Conservation (phyloP, 2,113 vertebrate species). For the Python bivittatus region DNA sequence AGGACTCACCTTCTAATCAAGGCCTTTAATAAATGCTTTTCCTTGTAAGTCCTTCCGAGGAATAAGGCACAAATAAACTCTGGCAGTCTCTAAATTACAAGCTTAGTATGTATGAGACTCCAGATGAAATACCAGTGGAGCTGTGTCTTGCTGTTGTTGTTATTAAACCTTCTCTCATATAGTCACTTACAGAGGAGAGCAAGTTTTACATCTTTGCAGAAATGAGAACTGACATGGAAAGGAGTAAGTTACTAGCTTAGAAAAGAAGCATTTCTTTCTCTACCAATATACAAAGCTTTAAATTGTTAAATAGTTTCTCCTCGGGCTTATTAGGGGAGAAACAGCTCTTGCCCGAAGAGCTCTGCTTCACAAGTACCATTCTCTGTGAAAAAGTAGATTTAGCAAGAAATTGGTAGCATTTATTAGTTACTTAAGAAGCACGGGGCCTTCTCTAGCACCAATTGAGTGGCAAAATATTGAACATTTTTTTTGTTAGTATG, state of each 20-base stretch:
- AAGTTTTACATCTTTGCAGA: slow-evolving; percentile 57
- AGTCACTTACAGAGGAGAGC: slow-evolving; percentile 42
- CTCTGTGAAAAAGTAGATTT: slow-evolving; percentile 7
- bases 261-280: slow-evolving; percentile 13
- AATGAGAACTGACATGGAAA: slow-evolving; percentile 43
- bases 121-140: slow-evolving; percentile 44
- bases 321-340: slow-evolving; percentile 7
- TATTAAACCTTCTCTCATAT: slow-evolving; percentile 38
- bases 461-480: slow-evolving; percentile 34
- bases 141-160: slow-evolving; percentile 46
- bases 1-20: background rate
- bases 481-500: background rate
- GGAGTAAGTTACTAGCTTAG: slow-evolving; percentile 41
- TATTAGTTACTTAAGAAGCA: slow-evolving; percentile 22
- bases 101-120: slow-evolving; percentile 38
- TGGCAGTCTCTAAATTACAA: slow-evolving; percentile 37
- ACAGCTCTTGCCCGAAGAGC: background rate
- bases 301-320: background rate
- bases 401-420: slow-evolving; percentile 22
- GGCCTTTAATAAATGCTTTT: slow-evolving; percentile 31
- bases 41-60: slow-evolving; percentile 33
- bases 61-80: slow-evolving; percentile 28
- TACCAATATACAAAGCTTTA: background rate
- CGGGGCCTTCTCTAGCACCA: background rate
- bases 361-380: background rate